Evolutionary conservation across 2,888 invertebrate species (phyloP).

Genomic region (Drosophila acutilabella): DNA sequence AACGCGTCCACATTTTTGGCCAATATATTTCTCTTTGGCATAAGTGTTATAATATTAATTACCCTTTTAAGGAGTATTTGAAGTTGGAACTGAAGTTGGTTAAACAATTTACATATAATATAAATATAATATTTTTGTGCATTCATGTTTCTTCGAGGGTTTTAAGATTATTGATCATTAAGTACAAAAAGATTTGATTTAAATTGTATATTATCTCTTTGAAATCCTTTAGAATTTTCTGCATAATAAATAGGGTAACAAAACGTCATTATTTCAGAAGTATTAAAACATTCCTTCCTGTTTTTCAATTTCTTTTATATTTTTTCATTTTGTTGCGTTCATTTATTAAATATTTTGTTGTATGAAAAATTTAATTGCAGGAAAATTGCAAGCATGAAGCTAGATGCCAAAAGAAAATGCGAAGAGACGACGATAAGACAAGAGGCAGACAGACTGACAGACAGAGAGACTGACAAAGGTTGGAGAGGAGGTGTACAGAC

Average conservation of each 20-base stretch:
- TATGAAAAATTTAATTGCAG: slow-evolving; percentile 68
- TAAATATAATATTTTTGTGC: no score
- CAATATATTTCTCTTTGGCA: no score
- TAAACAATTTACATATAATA: no score
- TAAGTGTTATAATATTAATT: no score
- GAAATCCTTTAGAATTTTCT: no score
- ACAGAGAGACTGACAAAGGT: neutral
- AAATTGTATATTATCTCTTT: no score
- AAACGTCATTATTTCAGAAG: neutral
- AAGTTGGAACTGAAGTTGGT: no score
- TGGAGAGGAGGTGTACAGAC: neutral
- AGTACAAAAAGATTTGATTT: no score
- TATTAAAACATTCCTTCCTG: neutral
- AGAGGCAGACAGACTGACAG: slow-evolving; percentile 14
- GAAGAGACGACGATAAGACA: slow-evolving; percentile 44
- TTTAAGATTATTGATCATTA: no score
- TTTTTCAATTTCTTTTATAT: neutral
- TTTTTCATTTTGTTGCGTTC: slow-evolving; percentile 38
- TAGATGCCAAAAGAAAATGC: slow-evolving; percentile 45
- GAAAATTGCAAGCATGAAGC: slow-evolving; percentile 50
- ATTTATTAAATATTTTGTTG: slow-evolving; percentile 28
- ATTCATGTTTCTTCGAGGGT: no score
- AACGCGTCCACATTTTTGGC: slow-evolving; percentile 15
- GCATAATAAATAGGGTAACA: slow-evolving; percentile 6
- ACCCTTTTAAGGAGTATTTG: no score